A percentile compares a stretch with the other conserved stretches of the same genome.
Conservation (phyloP, 2,888 invertebrate genomes). For the Tetragnatha montana region DNA sequence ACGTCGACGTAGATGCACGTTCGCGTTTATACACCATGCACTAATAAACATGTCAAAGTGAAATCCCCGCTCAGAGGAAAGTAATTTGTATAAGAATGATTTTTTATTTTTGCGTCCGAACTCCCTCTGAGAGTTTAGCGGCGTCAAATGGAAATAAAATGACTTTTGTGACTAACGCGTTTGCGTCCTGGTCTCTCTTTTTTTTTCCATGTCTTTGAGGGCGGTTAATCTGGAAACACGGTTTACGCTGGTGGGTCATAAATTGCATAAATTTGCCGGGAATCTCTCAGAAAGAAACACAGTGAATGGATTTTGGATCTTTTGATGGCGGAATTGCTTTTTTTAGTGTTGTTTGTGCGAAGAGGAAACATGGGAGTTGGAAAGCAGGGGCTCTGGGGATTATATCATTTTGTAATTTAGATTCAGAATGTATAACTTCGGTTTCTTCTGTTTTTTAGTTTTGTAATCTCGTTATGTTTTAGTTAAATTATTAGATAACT, state of each 20-base stretch:
- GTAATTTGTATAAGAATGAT: not conserved
- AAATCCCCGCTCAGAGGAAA: not conserved
- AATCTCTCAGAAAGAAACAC: not conserved
- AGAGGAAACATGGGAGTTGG: not conserved
- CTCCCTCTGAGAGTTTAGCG: not conserved
- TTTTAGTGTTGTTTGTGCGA: not conserved
- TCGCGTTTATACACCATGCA: not conserved
- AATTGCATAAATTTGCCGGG: not conserved
- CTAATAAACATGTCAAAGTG: not conserved
- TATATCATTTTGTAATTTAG: not conserved
- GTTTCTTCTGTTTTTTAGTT: no score
- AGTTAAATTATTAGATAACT: no score
- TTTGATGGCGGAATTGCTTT: not conserved
- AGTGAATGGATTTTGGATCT: not conserved
- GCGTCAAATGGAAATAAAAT: conserved; percentile 1
- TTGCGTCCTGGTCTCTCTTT: not conserved
- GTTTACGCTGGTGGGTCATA: not conserved
- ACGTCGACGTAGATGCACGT: not conserved
- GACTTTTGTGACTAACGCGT: conserved; percentile 1
- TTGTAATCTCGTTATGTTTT: no score
- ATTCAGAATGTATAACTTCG: not conserved
- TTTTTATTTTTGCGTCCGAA: not conserved
- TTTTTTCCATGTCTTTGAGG: not conserved
- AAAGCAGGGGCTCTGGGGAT: not conserved
- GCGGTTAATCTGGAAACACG: not conserved